Percentiles rank a stretch among this genome's conserved stretches.
Evolutionary conservation across 2,888 invertebrate species (phyloP).

Genomic region (Achlya flavicornis): DNA sequence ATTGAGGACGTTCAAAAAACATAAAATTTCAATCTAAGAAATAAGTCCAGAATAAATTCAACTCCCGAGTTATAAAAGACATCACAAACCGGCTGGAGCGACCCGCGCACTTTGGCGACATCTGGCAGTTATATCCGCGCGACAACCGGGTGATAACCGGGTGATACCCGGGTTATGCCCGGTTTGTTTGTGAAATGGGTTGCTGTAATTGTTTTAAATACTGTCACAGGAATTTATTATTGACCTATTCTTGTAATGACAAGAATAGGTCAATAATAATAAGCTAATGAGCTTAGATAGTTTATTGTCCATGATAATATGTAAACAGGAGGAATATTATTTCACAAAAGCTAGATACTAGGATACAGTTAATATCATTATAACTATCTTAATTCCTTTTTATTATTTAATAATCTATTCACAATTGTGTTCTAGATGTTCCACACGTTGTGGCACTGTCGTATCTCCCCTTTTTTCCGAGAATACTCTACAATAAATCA

Average conservation of each 20-base stretch:
- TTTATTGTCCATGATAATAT: too few relatives aligned
- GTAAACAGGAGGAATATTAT: too few relatives aligned
- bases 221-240: background rate
- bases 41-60: background rate
- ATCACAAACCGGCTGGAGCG: background rate
- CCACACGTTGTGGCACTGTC: too few relatives aligned
- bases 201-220: background rate
- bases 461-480: too few relatives aligned
- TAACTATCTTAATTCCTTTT: too few relatives aligned
- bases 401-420: too few relatives aligned
- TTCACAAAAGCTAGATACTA: too few relatives aligned
- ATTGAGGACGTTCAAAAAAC: background rate
- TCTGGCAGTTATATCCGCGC: slow-evolving; percentile 4
- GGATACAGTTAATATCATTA: too few relatives aligned
- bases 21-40: background rate
- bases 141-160: slow-evolving; percentile 5
- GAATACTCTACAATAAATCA: too few relatives aligned
- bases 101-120: background rate
- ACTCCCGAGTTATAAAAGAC: background rate
- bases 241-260: background rate
- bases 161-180: background rate
- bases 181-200: background rate
- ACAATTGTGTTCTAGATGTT: too few relatives aligned
- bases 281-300: too few relatives aligned
- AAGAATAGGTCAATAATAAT: too few relatives aligned